phyloP scores from a whole-genome alignment of 2,888 invertebrate species.

The Clostera curtula region DNA sequence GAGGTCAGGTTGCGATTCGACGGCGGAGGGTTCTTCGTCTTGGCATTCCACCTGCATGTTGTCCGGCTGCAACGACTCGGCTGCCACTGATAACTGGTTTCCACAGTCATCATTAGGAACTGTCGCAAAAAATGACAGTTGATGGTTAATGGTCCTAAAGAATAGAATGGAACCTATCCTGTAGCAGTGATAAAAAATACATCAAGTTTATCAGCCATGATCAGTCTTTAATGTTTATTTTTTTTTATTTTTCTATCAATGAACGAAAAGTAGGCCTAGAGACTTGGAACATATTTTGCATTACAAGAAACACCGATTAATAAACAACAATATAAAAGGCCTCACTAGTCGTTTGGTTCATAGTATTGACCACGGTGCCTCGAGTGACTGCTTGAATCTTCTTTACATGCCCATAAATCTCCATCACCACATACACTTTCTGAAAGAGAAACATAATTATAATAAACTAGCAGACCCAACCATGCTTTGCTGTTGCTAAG shows the following conservation, averaged over 20 bases:
- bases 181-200: no score
- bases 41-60: slow-evolving; percentile 6
- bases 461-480: no score
- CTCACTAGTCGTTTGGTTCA: slow-evolving; percentile 34
- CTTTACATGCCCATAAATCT: slow-evolving; percentile 85
- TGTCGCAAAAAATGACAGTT: slow-evolving; percentile 7
- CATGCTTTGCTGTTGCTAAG: no score
- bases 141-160: no score
- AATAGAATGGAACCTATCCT: no score
- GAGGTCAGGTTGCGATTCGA: no score
- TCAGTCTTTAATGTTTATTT: no score
- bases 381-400: slow-evolving; percentile 83
- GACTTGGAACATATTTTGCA: no score
- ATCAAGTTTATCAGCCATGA: no score
- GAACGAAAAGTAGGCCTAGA: no score
- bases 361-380: slow-evolving; percentile 23
- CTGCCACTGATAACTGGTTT: slow-evolving; percentile 7
- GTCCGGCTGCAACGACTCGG: slow-evolving; percentile 2
- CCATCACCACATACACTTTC: slow-evolving; percentile 89
- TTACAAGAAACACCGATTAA: not conserved
- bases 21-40: slow-evolving; percentile 11
- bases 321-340: not conserved
- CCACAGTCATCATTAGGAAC: slow-evolving; percentile 11
- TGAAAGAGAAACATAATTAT: slow-evolving; percentile 54
- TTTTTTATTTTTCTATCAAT: no score